Evolutionary conservation across 2,888 invertebrate genomes (phyloP).

Genomic region (Galerucella nymphaeae): DNA sequence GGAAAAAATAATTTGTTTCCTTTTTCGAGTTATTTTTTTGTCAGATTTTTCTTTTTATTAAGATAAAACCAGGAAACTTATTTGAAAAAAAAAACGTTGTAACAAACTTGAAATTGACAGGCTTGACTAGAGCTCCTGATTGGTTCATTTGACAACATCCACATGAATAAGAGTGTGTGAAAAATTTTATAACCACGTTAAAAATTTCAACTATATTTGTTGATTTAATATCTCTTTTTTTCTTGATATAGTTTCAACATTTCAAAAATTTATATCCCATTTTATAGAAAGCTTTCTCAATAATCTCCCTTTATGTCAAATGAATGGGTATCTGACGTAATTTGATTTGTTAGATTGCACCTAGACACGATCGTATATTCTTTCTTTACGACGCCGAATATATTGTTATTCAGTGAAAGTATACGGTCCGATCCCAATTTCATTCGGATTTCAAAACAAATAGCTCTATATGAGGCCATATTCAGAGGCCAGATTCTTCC

Average conservation of each 20-base stretch:
- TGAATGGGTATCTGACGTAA: conserved; percentile 35
- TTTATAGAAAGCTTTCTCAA: conserved; percentile 31
- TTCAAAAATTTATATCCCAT: conserved; percentile 1
- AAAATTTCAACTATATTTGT: no score
- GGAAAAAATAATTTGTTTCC: conserved; percentile 26
- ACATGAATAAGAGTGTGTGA: no score
- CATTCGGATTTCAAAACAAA: conserved; percentile 42
- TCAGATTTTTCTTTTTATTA: neutral
- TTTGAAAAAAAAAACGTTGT: no score
- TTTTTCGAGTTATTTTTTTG: neutral
- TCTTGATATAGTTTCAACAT: no score
- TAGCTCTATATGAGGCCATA: conserved; percentile 33
- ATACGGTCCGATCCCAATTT: conserved; percentile 45
- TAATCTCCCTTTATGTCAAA: conserved; percentile 34
- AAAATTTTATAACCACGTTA: no score
- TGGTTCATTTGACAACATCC: no score
- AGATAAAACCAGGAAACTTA: neutral
- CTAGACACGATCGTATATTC: conserved; percentile 35
- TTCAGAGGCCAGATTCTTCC: conserved; percentile 50
- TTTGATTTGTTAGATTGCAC: conserved; percentile 41
- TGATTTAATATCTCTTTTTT: no score
- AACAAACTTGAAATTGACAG: no score
- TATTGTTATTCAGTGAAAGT: conserved; percentile 37
- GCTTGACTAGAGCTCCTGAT: no score
- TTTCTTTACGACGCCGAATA: conserved; percentile 29